Base-by-base conservation (phyloP, 2,888 invertebrate species). In the Oxyscelio sp. region DNA sequence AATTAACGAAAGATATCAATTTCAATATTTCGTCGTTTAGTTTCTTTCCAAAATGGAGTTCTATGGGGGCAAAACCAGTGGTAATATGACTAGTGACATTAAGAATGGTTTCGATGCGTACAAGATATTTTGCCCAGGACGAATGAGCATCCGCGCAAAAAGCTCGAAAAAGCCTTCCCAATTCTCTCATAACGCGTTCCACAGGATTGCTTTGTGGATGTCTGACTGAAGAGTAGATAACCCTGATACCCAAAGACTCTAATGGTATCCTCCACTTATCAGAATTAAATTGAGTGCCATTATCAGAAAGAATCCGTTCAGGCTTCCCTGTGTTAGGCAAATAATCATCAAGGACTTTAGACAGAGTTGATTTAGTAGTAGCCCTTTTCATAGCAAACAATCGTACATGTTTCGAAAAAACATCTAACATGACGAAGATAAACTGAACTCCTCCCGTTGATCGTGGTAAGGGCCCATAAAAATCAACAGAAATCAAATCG, bases 401-500 rank as follows among this genome's bases (percentile, higher is more conserved):
- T 4, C 43, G 43, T 5, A 80, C 65, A 3, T 52, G 17, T 61
- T 80, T 83, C 0, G 85, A 80, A 15, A 83, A 83, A 1, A 66
- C 58, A 24, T 83, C 85, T 1, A 87, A 24, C 4, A 81, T n/a
- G 0, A 83, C 78, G 24, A 77, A 83, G 0, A 85, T 50, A 19
- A 77, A 87, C 40, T 79, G 74, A 4, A 83, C 78, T 0, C 75
- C 73, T 2, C 83, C 34, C 4, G 9, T 4, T 11, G 34, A 34
- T 61, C 22, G 40, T 1, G 82, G 85, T 6, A 83, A 43, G 0
- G 85, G 86, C 0, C 86, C 81, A 71, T 84, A 84, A 52, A 75
- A 86, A 68, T 85, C 85, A 0, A 82, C 77, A 0, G 84, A 78
- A 2, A 85, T 63, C 4, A 86, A 24, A 31, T 86, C 80, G 4